phyloP scores from a whole-genome alignment of 2,797 vertebrate genomes.

The Poeciliopsis infans region DNA sequence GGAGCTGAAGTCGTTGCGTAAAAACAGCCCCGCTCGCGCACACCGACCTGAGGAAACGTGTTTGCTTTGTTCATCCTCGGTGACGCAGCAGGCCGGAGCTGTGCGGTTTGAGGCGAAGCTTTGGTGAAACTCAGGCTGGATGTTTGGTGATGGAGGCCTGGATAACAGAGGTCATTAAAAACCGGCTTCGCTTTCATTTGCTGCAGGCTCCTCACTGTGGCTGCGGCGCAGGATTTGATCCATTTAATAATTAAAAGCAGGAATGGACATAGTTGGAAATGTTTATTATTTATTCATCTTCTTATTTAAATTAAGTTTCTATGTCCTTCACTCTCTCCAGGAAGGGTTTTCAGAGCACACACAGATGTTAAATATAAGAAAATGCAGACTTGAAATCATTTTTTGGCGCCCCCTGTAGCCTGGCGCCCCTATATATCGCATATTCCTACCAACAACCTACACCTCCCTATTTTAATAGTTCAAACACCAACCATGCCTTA shows the following conservation, averaged over 20 bases:
- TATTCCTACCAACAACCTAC: no score
- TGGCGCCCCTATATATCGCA: no score
- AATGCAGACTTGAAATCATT: no score
- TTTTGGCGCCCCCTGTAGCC: no score
- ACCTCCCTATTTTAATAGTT: no score
- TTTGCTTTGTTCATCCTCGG: conserved; percentile 29
- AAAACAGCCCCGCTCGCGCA: conserved; percentile 31
- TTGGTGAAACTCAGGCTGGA: background rate
- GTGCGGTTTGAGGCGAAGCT: conserved; percentile 1
- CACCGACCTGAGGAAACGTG: conserved; percentile 12
- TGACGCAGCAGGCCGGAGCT: conserved; percentile 55
- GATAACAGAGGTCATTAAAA: background rate
- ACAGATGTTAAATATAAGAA: no score
- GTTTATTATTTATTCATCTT: background rate
- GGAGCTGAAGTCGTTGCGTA: conserved; percentile 51
- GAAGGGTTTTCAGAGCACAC: no score
- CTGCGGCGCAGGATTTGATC: background rate
- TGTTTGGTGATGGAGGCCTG: conserved; percentile 27
- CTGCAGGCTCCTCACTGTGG: background rate
- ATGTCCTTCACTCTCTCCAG: background rate
- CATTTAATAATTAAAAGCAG: background rate
- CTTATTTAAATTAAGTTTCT: background rate
- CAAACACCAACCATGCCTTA: no score
- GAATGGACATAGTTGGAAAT: background rate
- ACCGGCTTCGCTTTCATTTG: background rate